Conservation (phyloP, 92 coral and sea anemone species). For the Blastomussa wellsi region DNA sequence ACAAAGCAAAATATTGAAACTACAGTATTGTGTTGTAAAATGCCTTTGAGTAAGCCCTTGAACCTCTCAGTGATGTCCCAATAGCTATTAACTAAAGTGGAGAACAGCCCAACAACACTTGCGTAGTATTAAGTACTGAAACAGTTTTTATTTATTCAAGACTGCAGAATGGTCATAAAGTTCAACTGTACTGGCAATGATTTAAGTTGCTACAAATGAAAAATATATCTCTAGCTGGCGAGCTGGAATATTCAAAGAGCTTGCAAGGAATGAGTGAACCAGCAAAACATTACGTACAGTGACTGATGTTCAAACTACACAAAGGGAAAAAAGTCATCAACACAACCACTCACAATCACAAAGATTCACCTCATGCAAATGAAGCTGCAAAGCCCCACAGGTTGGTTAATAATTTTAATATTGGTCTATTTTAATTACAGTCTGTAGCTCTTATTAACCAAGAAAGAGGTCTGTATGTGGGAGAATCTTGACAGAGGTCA, state of each 20-base stretch:
- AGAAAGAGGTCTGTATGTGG: too few relatives aligned
- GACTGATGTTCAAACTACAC: constrained; percentile 46
- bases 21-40: background rate
- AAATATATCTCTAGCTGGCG: background rate
- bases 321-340: constrained; percentile 22
- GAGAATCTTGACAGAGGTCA: too few relatives aligned
- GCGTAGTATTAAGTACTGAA: background rate
- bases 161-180: background rate
- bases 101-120: background rate
- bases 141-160: background rate
- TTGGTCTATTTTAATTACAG: background rate
- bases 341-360: background rate
- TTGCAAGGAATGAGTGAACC: constrained; percentile 18
- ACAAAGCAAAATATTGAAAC: background rate
- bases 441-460: too few relatives aligned
- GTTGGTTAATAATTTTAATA: background rate
- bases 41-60: background rate
- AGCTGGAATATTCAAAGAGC: constrained; percentile 13
- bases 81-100: background rate
- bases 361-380: constrained; percentile 6
- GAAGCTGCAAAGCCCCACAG: constrained; percentile 18
- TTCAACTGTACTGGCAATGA: background rate
- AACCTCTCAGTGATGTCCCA: background rate
- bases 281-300: background rate
- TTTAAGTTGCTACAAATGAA: background rate